A percentile compares a stretch with the other conserved stretches of the same genome.
These are phyloP conservation scores for Alouatta palliata DNA, from an alignment of 2,113 vertebrate species.

Conservation along the genomic window DNA sequence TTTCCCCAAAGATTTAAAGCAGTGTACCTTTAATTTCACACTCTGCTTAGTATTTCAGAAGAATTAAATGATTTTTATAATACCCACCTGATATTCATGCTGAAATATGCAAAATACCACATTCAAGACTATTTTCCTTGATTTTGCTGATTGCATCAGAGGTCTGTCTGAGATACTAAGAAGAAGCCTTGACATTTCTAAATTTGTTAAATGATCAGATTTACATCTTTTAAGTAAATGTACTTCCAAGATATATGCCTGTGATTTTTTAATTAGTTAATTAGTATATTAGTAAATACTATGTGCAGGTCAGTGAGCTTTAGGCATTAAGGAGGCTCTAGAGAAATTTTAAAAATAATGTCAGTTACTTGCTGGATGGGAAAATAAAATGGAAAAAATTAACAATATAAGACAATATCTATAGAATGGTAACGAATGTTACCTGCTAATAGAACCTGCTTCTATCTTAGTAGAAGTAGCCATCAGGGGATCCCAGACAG, in stretches of 20 bases:
- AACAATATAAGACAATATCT: background rate
- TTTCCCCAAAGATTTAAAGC: background rate
- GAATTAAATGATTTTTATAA: background rate
- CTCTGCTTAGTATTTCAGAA: background rate
- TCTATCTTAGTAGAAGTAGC: background rate
- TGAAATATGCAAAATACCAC: background rate
- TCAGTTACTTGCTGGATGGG: background rate
- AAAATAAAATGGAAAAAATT: background rate
- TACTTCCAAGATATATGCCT: background rate
- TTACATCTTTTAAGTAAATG: slow-evolving; percentile 25
- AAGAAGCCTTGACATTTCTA: slow-evolving; percentile 16
- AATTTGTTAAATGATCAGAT: slow-evolving; percentile 17
- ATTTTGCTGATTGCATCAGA: background rate
- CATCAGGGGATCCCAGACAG: background rate
- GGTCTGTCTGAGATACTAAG: background rate
- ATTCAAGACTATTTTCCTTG: background rate
- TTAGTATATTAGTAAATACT: slow-evolving; percentile 6
- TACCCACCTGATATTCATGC: background rate
- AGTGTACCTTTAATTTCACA: background rate
- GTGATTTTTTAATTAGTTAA: background rate
- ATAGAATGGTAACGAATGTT: background rate
- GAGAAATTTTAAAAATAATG: background rate
- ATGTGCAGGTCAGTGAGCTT: background rate
- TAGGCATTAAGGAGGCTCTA: background rate
- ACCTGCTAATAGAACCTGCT: background rate